Evolutionary conservation across 2,797 vertebrate genomes (phyloP).

Genomic region (Synaphobranchus kaupii): DNA sequence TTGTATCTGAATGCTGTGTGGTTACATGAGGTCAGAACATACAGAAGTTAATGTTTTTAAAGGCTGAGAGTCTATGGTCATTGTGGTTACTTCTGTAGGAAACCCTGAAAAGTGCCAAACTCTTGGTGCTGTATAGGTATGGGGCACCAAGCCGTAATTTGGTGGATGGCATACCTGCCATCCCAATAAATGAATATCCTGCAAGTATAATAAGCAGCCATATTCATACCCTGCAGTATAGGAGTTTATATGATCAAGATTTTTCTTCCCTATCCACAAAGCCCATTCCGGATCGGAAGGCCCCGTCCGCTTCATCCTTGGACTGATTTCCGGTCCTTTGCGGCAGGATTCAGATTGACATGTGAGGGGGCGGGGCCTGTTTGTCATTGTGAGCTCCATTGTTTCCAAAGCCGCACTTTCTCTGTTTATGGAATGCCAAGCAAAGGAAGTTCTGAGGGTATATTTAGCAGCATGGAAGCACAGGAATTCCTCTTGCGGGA

Average conservation of each 20-base stretch:
- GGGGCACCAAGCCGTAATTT: no score
- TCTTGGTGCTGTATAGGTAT: no score
- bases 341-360: neutral
- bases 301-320: neutral
- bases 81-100: no score
- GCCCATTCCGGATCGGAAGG: neutral
- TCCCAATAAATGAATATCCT: no score
- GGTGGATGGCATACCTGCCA: no score
- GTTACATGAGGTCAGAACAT: no score
- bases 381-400: conserved; percentile 40
- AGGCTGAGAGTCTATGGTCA: no score
- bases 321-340: neutral
- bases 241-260: neutral
- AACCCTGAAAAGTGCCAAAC: no score
- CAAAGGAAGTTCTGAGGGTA: conserved; percentile 61
- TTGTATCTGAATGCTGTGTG: no score
- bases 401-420: conserved; percentile 48
- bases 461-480: conserved; percentile 66
- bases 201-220: neutral
- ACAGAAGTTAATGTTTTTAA: no score
- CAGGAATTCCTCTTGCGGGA: conserved; percentile 73
- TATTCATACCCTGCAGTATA: neutral
- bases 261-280: neutral
- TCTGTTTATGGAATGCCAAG: conserved; percentile 59
- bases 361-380: neutral